These are phyloP conservation scores for Plecturocebus donacophilus DNA, from an alignment of 2,113 vertebrate species.

Conservation along the genomic window DNA sequence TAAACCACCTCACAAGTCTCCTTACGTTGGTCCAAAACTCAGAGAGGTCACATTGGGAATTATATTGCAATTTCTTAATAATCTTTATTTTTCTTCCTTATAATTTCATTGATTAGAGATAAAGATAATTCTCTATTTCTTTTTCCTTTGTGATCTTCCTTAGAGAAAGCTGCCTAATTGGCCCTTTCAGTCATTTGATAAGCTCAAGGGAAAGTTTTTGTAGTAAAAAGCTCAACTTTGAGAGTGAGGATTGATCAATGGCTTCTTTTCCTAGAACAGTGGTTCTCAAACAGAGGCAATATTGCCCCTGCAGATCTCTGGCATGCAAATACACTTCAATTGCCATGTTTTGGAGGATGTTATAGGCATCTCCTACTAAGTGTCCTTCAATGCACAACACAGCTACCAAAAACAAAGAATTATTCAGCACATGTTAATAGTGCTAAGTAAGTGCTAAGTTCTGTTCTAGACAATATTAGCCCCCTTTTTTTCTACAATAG, in stretches of 20 bases:
- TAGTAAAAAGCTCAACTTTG: neutral
- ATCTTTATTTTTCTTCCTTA: neutral
- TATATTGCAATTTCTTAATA: neutral
- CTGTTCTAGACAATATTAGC: neutral
- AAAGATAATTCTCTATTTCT: neutral
- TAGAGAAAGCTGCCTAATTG: neutral
- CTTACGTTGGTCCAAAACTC: neutral
- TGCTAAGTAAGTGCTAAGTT: neutral
- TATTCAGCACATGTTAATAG: neutral
- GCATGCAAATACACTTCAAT: neutral
- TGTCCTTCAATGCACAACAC: neutral
- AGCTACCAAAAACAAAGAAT: neutral
- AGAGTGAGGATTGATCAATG: neutral
- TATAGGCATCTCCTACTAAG: neutral
- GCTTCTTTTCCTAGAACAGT: neutral
- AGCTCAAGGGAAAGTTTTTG: neutral
- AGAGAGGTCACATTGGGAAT: neutral
- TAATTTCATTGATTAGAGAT: neutral
- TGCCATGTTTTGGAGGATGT: neutral
- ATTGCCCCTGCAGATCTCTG: neutral
- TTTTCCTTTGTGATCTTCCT: neutral
- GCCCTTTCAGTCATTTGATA: neutral
- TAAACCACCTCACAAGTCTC: neutral
- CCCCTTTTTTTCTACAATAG: neutral
- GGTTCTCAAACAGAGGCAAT: neutral